Percentiles rank a stretch among this genome's conserved stretches.
Conservation (phyloP, 2,888 invertebrate species). For the Heliconius cydno region DNA sequence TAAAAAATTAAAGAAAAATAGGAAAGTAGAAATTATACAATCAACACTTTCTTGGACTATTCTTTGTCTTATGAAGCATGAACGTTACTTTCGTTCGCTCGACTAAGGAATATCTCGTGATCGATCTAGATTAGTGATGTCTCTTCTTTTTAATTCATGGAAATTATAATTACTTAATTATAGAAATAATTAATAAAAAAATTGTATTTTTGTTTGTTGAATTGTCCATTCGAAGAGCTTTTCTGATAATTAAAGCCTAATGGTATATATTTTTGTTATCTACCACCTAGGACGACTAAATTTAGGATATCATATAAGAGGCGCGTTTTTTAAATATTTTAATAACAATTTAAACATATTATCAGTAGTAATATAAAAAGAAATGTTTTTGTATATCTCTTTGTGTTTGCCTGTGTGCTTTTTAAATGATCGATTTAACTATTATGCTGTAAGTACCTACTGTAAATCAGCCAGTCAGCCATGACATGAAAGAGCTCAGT, state of each 20-base stretch:
- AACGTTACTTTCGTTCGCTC: slow-evolving; percentile 22
- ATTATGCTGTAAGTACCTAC: background rate
- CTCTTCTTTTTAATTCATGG: slow-evolving; percentile 3
- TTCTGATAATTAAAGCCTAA: background rate
- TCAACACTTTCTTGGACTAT: slow-evolving; percentile 23
- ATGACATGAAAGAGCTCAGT: background rate
- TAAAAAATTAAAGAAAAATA: slow-evolving; percentile 9
- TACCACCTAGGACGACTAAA: background rate
- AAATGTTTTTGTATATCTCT: background rate
- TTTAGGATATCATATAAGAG: background rate
- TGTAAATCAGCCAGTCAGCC: background rate
- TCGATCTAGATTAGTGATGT: slow-evolving; percentile 4
- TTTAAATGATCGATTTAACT: background rate
- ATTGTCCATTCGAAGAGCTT: background rate
- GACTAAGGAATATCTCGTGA: slow-evolving; percentile 16
- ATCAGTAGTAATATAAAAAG: background rate
- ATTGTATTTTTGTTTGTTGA: background rate
- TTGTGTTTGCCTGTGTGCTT: background rate
- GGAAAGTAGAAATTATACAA: slow-evolving; percentile 25
- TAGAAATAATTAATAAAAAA: background rate
- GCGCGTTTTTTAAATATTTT: too few relatives aligned
- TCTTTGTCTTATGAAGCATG: slow-evolving; percentile 30
- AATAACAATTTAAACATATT: slow-evolving; percentile 2
- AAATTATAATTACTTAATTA: background rate
- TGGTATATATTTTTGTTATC: background rate